A percentile compares a stretch with the other conserved stretches of the same genome.
phyloP scores from a whole-genome alignment of 2,888 invertebrate genomes.

The Apamea sordens region DNA sequence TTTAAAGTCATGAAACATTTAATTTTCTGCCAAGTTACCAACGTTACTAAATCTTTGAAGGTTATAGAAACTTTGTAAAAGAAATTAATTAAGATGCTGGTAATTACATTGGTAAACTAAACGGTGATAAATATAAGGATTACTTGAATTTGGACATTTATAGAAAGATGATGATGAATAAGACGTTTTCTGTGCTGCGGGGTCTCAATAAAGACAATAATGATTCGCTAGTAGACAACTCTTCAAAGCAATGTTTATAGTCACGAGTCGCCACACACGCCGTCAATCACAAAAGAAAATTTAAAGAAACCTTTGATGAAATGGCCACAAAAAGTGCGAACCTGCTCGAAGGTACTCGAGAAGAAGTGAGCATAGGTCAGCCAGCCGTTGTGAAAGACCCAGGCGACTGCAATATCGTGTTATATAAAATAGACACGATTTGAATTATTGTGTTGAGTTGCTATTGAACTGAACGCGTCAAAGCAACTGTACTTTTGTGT shows the following conservation, averaged over 20 bases:
- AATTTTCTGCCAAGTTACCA: slow-evolving; percentile 71
- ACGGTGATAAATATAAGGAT: slow-evolving; percentile 40
- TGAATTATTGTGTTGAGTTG: slow-evolving; percentile 76
- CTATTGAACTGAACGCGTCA: slow-evolving; percentile 72
- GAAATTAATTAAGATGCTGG: slow-evolving; percentile 48
- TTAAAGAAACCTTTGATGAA: slow-evolving; percentile 54
- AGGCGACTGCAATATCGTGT: slow-evolving; percentile 79
- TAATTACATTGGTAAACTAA: slow-evolving; percentile 49
- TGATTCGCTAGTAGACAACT: slow-evolving; percentile 1
- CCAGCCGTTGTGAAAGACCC: slow-evolving; percentile 80
- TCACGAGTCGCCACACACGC: slow-evolving; percentile 39
- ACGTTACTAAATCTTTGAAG: slow-evolving; percentile 70
- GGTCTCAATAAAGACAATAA: neutral
- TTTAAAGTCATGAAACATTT: slow-evolving; percentile 68
- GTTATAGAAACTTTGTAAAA: slow-evolving; percentile 64
- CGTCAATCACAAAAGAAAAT: slow-evolving; percentile 41
- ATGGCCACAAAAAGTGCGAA: slow-evolving; percentile 52
- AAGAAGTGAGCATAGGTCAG: slow-evolving; percentile 69
- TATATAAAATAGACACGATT: slow-evolving; percentile 86
- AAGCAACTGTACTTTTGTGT: slow-evolving; percentile 73
- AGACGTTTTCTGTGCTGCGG: neutral
- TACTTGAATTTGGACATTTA: slow-evolving; percentile 30
- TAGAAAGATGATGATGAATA: slow-evolving; percentile 26
- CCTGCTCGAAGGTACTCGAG: slow-evolving; percentile 47
- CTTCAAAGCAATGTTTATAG: slow-evolving; percentile 36